Evolutionary conservation across 92 coral and sea anemone genomes (phyloP).

Genomic region (Zoanthus gigantus): DNA sequence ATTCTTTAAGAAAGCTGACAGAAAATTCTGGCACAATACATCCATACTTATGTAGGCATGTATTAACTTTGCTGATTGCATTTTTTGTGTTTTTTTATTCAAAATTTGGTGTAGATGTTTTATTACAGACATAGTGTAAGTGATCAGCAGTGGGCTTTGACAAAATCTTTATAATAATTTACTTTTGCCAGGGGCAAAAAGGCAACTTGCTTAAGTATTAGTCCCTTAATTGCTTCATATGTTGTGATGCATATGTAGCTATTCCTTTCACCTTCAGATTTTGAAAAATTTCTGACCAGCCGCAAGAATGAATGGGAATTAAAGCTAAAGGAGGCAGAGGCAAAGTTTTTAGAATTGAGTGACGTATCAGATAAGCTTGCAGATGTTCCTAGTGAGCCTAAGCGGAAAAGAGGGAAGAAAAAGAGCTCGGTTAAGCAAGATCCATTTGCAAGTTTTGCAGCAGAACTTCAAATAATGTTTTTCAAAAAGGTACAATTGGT

Average conservation of each 20-base stretch:
- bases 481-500: neutral
- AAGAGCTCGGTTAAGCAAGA: neutral
- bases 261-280: constrained; percentile 13
- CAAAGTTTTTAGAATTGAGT: constrained; percentile 16
- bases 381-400: constrained; percentile 34
- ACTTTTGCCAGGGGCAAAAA: neutral
- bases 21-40: neutral
- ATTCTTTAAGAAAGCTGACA: neutral
- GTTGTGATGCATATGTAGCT: neutral
- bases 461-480: neutral
- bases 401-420: constrained; percentile 3
- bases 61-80: neutral
- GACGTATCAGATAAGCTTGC: neutral
- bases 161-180: neutral
- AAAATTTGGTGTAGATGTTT: neutral
- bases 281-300: constrained; percentile 25
- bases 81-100: too few species aligned
- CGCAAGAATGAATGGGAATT: constrained; percentile 6
- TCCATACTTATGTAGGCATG: neutral
- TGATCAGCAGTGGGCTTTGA: neutral
- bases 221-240: neutral
- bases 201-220: neutral
- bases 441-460: constrained; percentile 19
- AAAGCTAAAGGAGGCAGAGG: constrained; percentile 29
- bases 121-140: neutral